These are phyloP conservation scores for Osmerus eperlanus DNA, from an alignment of 2,113 vertebrate species.

Conservation along the genomic window DNA sequence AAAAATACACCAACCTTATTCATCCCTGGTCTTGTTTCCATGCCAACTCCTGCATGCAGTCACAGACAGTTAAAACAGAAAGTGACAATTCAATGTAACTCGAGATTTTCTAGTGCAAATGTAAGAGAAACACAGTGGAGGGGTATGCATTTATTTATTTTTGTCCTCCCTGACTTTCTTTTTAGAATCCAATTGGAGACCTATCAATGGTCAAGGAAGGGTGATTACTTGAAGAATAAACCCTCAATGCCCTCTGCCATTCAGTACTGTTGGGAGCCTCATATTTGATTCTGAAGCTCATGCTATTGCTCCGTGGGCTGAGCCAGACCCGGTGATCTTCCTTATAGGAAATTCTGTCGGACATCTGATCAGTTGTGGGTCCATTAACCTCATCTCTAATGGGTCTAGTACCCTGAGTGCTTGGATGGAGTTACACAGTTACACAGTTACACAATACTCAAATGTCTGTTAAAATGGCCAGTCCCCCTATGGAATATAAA, in stretches of 20 bases:
- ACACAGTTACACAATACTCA: no score
- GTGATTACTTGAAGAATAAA: slow-evolving; percentile 11
- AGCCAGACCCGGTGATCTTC: slow-evolving; percentile 5
- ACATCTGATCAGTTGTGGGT: slow-evolving; percentile 16
- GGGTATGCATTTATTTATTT: no score
- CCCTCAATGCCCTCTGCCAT: neutral
- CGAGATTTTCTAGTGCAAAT: no score
- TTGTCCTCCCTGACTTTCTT: no score
- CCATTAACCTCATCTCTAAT: slow-evolving; percentile 29
- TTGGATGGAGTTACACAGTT: neutral
- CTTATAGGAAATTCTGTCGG: slow-evolving; percentile 17
- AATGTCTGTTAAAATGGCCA: no score
- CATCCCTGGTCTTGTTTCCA: slow-evolving; percentile 28
- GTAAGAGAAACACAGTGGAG: no score
- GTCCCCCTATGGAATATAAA: no score
- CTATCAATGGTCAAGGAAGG: neutral
- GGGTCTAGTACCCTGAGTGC: slow-evolving; percentile 4
- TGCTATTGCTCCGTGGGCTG: neutral
- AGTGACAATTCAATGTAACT: slow-evolving; percentile 5
- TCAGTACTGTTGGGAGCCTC: neutral
- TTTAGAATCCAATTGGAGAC: no score
- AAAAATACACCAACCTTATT: neutral
- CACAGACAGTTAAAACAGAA: slow-evolving; percentile 10
- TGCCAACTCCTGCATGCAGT: slow-evolving; percentile 32
- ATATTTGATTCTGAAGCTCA: slow-evolving; percentile 8